Evolutionary conservation across 2,113 vertebrate species (phyloP).

Genomic region (Arenaria interpres): DNA sequence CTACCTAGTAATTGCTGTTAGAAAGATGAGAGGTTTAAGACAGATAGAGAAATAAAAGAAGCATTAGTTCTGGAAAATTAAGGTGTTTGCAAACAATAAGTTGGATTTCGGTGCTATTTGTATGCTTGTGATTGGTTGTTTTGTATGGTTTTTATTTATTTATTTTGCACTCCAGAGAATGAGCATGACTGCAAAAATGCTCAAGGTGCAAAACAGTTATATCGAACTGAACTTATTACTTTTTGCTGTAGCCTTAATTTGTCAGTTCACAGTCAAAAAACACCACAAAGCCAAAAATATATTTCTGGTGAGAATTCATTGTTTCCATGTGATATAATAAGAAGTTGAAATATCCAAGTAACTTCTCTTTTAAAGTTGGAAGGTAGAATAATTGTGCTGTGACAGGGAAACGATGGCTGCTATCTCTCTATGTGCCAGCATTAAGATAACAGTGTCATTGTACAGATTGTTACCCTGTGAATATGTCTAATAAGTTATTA

Average conservation of each 20-base stretch:
- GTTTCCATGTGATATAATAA: background rate
- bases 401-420: constrained; percentile 52
- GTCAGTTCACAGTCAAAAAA: background rate
- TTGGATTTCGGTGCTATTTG: background rate
- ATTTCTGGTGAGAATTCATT: background rate
- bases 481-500: constrained; percentile 85
- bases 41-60: background rate
- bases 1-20: constrained; percentile 2
- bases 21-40: background rate
- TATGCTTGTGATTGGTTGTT: background rate
- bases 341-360: constrained; percentile 29
- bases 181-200: background rate
- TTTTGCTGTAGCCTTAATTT: background rate
- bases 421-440: constrained; percentile 75
- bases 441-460: constrained; percentile 82
- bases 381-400: constrained; percentile 48
- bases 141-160: background rate
- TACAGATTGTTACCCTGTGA: constrained; percentile 81
- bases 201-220: background rate
- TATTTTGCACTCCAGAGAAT: background rate
- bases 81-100: background rate
- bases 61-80: background rate
- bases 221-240: background rate
- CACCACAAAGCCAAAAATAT: background rate
- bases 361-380: constrained; percentile 47